Percentiles rank a stretch among this genome's conserved stretches.
phyloP scores from a whole-genome alignment of 2,888 invertebrate genomes.

The Carpatolechia fugitivella region DNA sequence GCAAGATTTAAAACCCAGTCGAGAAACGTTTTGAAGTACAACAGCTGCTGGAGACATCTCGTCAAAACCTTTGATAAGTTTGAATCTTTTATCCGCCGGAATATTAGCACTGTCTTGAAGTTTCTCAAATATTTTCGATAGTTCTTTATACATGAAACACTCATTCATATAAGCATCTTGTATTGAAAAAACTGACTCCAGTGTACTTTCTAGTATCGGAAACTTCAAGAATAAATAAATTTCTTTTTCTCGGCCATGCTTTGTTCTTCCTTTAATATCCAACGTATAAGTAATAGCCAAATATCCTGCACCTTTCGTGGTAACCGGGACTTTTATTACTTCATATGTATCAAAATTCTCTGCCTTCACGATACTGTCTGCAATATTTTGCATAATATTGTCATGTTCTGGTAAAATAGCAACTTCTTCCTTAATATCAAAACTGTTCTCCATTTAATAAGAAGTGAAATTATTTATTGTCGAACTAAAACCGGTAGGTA shows the following conservation, averaged over 20 bases:
- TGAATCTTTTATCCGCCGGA: slow-evolving; percentile 39
- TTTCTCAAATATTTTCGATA: slow-evolving; percentile 36
- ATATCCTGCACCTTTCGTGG: slow-evolving; percentile 31
- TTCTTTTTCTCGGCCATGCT: slow-evolving; percentile 39
- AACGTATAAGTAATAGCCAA: slow-evolving; percentile 31
- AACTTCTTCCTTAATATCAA: neutral
- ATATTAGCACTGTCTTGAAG: slow-evolving; percentile 43
- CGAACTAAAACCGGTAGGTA: too few relatives aligned
- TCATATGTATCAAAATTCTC: slow-evolving; percentile 24
- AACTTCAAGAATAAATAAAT: slow-evolving; percentile 34
- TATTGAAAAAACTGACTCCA: slow-evolving; percentile 28
- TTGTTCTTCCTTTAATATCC: slow-evolving; percentile 32
- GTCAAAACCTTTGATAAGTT: slow-evolving; percentile 40
- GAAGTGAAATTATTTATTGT: too few relatives aligned
- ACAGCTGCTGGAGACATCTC: slow-evolving; percentile 37
- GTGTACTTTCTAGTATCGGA: slow-evolving; percentile 32
- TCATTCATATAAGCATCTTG: slow-evolving; percentile 36
- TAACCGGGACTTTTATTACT: slow-evolving; percentile 23
- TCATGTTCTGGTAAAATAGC: neutral
- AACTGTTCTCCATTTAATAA: too few relatives aligned
- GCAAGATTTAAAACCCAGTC: slow-evolving; percentile 40
- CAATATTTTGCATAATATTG: neutral
- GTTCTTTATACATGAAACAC: slow-evolving; percentile 42
- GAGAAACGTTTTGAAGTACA: slow-evolving; percentile 48
- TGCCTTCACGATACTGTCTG: slow-evolving; percentile 23